A percentile compares a stretch with the other conserved stretches of the same genome.
Conservation (phyloP, 2,888 invertebrate species). For the Luperina testacea region DNA sequence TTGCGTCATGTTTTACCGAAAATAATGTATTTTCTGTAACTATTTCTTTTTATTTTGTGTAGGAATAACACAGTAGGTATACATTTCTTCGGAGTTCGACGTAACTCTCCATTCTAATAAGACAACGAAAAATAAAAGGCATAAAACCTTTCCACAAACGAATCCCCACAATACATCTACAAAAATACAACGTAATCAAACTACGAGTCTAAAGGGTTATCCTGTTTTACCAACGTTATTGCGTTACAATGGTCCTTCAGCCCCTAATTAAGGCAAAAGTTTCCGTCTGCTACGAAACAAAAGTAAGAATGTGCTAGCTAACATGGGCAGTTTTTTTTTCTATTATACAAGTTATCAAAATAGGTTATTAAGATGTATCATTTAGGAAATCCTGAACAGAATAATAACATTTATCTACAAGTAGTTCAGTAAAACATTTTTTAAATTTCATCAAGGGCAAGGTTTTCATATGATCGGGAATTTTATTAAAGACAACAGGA, state of each 20-base stretch:
- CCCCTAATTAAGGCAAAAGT: conserved; percentile 55
- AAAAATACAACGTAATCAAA: conserved; percentile 56
- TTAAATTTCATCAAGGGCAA: no score
- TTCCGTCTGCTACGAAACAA: conserved; percentile 24
- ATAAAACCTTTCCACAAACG: conserved; percentile 18
- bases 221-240: conserved; percentile 48
- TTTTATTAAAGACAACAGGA: no score
- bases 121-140: background rate
- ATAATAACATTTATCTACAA: no score
- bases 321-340: background rate
- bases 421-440: no score
- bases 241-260: conserved; percentile 51
- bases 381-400: no score
- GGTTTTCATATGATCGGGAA: no score
- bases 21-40: background rate
- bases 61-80: background rate
- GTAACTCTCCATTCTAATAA: background rate
- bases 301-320: conserved; percentile 1
- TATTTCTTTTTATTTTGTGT: background rate
- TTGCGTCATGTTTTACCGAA: background rate
- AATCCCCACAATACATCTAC: conserved; percentile 21
- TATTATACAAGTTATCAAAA: no score
- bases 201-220: conserved; percentile 44
- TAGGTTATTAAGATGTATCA: no score
- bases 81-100: background rate